Conservation (phyloP, 2,797 vertebrate genomes). For the Melanotaenia trifasciata region DNA sequence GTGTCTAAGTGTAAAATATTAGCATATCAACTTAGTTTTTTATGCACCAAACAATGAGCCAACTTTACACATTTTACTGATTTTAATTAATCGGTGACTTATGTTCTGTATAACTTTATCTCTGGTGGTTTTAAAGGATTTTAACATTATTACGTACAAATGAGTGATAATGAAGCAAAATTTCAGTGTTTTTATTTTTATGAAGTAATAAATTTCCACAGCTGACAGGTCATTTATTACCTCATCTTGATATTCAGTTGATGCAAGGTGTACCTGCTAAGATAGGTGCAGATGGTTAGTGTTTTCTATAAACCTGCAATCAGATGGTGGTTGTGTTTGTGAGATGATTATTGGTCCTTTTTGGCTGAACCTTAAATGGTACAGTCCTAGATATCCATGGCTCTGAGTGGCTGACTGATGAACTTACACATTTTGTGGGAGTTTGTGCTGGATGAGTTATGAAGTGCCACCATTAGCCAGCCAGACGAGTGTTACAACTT, state of each 20-base stretch:
- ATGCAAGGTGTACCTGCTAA: constrained; percentile 10
- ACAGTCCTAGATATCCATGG: not conserved
- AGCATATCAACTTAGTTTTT: no score
- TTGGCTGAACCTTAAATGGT: not conserved
- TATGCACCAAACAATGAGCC: no score
- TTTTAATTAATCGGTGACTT: not conserved
- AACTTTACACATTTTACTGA: no score
- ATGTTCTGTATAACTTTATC: not conserved
- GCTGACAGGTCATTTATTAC: constrained; percentile 1
- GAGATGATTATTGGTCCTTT: not conserved
- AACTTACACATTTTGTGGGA: not conserved
- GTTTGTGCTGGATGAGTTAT: not conserved
- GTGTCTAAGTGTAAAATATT: not conserved
- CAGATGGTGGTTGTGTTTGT: constrained; percentile 10
- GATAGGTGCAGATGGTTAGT: constrained; percentile 25
- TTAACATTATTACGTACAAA: not conserved
- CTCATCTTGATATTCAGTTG: constrained; percentile 4
- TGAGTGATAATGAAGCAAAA: constrained; percentile 1
- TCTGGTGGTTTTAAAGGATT: not conserved
- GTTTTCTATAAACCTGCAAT: constrained; percentile 21
- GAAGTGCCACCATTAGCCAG: not conserved
- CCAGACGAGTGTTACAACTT: not conserved
- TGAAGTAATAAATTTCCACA: constrained; percentile 5
- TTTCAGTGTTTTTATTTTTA: not conserved
- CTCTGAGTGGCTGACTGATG: not conserved